Evolutionary conservation across 1,140 invertebrate species (phyloP).

Genomic region (Danaus plexippus): DNA sequence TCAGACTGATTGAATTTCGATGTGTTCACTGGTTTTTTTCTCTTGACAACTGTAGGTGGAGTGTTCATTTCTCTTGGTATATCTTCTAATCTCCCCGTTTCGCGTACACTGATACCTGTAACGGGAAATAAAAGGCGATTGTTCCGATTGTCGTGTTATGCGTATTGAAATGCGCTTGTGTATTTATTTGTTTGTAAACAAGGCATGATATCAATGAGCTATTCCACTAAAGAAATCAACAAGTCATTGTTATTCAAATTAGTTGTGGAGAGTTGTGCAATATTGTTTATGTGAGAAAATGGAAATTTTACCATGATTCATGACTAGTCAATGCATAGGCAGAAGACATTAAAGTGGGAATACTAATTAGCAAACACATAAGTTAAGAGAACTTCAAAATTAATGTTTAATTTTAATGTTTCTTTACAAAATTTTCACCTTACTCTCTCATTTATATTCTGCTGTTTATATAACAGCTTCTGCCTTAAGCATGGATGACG

Average conservation of each 20-base stretch:
- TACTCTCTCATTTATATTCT: too few relatives aligned
- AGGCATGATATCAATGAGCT: slow-evolving; percentile 11
- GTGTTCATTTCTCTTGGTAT: slow-evolving; percentile 44
- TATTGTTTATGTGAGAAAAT: slow-evolving; percentile 37
- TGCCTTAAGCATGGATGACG: too few relatives aligned
- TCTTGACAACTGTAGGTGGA: slow-evolving; percentile 64
- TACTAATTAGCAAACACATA: too few relatives aligned
- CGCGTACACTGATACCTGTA: slow-evolving; percentile 42
- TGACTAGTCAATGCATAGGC: background rate
- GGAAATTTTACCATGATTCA: slow-evolving; percentile 30
- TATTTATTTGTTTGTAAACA: slow-evolving; percentile 29
- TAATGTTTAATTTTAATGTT: too few relatives aligned
- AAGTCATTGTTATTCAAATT: slow-evolving; percentile 35
- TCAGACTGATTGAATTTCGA: slow-evolving; percentile 78
- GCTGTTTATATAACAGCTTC: too few relatives aligned
- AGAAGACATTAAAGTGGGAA: too few relatives aligned
- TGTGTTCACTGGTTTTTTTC: slow-evolving; percentile 67
- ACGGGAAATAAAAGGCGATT: slow-evolving; percentile 22
- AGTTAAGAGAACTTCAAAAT: too few relatives aligned
- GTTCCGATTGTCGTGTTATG: slow-evolving; percentile 8
- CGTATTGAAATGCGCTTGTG: slow-evolving; percentile 2
- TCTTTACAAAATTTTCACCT: too few relatives aligned
- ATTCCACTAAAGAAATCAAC: slow-evolving; percentile 17
- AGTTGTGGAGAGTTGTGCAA: slow-evolving; percentile 26
- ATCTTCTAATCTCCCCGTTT: slow-evolving; percentile 29